Evolutionary conservation across 2,888 invertebrate genomes (phyloP).

Genomic region (Ametastegia equiseti): DNA sequence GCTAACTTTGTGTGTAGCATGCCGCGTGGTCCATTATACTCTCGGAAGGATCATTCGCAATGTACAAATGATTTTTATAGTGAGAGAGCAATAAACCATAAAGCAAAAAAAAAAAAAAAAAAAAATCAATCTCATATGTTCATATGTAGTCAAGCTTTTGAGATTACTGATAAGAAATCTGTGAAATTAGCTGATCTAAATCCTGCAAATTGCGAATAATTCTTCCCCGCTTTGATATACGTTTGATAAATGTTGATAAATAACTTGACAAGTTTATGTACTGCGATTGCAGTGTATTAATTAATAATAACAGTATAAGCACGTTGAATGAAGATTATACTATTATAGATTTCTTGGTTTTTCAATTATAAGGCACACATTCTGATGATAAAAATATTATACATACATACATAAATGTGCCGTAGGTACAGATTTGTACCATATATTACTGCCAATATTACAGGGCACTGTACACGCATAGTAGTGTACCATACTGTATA

Average conservation of each 20-base stretch:
- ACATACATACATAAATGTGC: constrained; percentile 8
- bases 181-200: constrained; percentile 1
- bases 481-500: neutral
- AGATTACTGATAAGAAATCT: neutral
- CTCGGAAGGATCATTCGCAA: constrained; percentile 33
- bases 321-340: constrained; percentile 41
- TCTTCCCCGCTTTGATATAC: constrained; percentile 39
- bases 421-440: constrained; percentile 1
- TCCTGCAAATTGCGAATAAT: constrained; percentile 27
- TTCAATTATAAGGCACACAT: constrained; percentile 21
- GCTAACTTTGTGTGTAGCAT: constrained; percentile 41
- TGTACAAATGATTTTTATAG: neutral
- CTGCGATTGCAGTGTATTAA: constrained; percentile 36
- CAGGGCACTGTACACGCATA: neutral
- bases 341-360: constrained; percentile 29
- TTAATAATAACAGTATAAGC: constrained; percentile 38
- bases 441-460: constrained; percentile 4
- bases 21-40: constrained; percentile 37
- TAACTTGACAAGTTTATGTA: constrained; percentile 40
- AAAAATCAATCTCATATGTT: neutral
- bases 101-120: neutral
- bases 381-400: no score
- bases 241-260: constrained; percentile 44
- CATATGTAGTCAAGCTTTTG: neutral
- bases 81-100: neutral